A percentile compares a stretch with the other conserved stretches of the same genome.
Conservation (phyloP, 1,140 invertebrate species). For the Drosophila nebulosa region DNA sequence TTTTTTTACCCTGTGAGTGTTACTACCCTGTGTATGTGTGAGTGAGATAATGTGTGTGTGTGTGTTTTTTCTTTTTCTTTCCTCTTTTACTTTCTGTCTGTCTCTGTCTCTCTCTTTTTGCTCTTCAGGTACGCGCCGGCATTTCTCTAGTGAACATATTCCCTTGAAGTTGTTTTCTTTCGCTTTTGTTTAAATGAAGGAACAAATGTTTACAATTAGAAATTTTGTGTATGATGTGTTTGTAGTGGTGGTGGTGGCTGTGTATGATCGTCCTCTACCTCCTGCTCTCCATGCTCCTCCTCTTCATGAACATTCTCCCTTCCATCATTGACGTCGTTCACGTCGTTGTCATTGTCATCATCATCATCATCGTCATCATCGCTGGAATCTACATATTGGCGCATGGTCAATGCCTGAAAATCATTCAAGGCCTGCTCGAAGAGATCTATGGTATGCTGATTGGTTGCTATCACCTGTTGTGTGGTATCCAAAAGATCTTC, state of each 20-base stretch:
- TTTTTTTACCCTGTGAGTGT: constrained; percentile 23
- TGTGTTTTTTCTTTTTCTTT: constrained; percentile 36
- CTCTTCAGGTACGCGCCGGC: constrained; percentile 68
- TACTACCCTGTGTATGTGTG: background rate
- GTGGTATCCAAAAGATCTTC: constrained; percentile 71
- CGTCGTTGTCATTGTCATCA: background rate
- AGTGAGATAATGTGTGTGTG: constrained; percentile 13
- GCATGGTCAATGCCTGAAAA: constrained; percentile 74
- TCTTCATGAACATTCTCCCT: background rate
- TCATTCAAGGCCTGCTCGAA: constrained; percentile 79
- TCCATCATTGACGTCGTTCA: background rate
- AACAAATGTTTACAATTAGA: constrained; percentile 27
- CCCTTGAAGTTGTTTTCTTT: background rate
- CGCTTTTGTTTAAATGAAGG: constrained; percentile 16
- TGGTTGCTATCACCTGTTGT: constrained; percentile 66
- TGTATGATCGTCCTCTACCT: constrained; percentile 34
- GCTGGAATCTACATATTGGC: constrained; percentile 66
- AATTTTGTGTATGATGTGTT: background rate
- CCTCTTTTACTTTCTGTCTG: background rate
- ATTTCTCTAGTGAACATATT: constrained; percentile 56
- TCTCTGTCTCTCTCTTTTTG: constrained; percentile 36
- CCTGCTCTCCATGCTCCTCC: constrained; percentile 25
- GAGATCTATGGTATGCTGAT: constrained; percentile 77
- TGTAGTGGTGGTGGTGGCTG: constrained; percentile 3
- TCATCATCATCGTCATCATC: constrained; percentile 60